Base-by-base conservation (phyloP, 2,113 vertebrate species). In the Mesitornis unicolor region DNA sequence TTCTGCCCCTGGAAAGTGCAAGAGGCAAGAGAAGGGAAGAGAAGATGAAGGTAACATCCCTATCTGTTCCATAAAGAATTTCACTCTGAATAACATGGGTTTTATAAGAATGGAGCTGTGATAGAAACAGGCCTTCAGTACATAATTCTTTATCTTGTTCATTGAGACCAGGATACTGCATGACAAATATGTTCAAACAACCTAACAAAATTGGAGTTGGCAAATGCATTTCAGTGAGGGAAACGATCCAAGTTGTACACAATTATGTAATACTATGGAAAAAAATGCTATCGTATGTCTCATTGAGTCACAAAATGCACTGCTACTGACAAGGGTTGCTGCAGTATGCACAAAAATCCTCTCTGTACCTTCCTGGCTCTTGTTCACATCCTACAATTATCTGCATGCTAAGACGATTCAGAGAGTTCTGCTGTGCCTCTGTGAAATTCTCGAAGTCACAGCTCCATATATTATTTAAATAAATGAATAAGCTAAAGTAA, bases 151-250 rank as follows among this genome's bases (percentile, higher is more conserved):
- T 26, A 7, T 40, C 31, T 68, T 57, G 11, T 26, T 84, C 51
- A 29, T 24, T 81, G 69, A 73, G 8, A 25, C 79, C 47, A 75
- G 28, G 13, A 61, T 0, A 0, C 5, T 70, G 19, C 0, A 1
- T 67, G 29, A 8, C 8, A 86, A 57, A 38, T 84, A 42, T 11
- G 2, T 75, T 78, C 35, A 76, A 90, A 89, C 36, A 5, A 48
- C 12, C 20, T 16, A 57, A 38, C 5, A 88, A 77, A 94, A 65
- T 86, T 28, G 45, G 0, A 1, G 73, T 40, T 64, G 40, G 69
- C 9, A 61, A 92, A 91, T 57, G 14, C 9, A 20, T 80, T 88
- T 35, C 29, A 80, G 7, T 7, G 42, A 45, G 2, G 8, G 8
- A 67, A 89, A 8, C 71, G 8, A 81, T 84, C 71, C 1, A 1